phyloP scores from a whole-genome alignment of 2,888 invertebrate species.

The Microctonus hyperodae region DNA sequence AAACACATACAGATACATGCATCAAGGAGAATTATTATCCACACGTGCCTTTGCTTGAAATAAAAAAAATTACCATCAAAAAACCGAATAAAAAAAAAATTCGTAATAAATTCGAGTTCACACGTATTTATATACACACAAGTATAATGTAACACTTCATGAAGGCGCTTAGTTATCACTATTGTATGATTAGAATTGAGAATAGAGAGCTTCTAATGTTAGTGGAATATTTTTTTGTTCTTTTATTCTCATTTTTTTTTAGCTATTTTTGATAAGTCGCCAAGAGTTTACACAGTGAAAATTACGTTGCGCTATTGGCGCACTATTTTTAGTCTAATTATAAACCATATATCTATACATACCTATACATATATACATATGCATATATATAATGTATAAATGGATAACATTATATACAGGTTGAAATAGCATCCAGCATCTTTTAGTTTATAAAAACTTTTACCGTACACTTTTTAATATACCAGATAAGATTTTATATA shows the following conservation, averaged over 20 bases:
- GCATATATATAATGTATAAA: background rate
- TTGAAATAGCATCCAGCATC: constrained; percentile 50
- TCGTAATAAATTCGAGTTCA: background rate
- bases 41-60: background rate
- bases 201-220: background rate
- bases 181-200: background rate
- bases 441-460: no score
- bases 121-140: background rate
- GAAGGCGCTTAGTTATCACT: no score
- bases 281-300: constrained; percentile 27
- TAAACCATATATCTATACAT: background rate
- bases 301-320: constrained; percentile 12
- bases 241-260: background rate
- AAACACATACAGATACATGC: no score
- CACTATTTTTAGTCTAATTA: constrained; percentile 35
- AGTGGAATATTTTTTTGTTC: no score
- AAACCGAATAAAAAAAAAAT: background rate
- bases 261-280: constrained; percentile 31
- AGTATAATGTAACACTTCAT: no score
- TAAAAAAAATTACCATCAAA: background rate
- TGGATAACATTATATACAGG: constrained; percentile 50
- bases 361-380: background rate
- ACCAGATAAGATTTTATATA: constrained; percentile 38
- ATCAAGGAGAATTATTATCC: no score
- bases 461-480: no score